A percentile compares a stretch with the other conserved stretches of the same genome.
Evolutionary conservation across 2,888 invertebrate genomes (phyloP).

Genomic region (Oscheius sp.): DNA sequence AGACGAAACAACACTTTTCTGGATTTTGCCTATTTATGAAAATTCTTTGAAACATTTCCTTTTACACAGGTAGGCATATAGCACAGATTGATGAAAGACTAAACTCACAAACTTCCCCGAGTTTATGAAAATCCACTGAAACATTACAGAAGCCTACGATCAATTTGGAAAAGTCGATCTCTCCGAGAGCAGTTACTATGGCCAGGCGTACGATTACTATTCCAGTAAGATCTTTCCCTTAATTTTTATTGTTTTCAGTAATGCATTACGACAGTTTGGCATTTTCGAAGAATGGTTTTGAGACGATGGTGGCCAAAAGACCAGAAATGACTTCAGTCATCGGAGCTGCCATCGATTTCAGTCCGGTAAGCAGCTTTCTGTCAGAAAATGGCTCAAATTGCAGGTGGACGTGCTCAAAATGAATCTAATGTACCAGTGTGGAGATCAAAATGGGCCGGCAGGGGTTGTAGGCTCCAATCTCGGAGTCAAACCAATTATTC

Average conservation of each 20-base stretch:
- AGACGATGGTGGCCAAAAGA: constrained; percentile 67
- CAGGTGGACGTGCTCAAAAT: constrained; percentile 71
- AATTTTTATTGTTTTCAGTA: too few species aligned
- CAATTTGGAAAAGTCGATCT: constrained; percentile 73
- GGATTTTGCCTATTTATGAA: too few species aligned
- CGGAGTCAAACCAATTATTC: constrained; percentile 21
- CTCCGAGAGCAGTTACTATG: constrained; percentile 71
- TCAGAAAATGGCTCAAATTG: background rate
- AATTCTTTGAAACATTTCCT: too few species aligned
- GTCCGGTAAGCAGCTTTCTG: constrained; percentile 49
- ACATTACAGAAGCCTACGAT: constrained; percentile 71
- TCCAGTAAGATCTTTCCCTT: constrained; percentile 15
- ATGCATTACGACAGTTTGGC: constrained; percentile 73
- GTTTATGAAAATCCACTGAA: background rate
- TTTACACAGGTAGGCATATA: too few species aligned
- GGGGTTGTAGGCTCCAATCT: constrained; percentile 30
- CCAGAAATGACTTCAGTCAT: constrained; percentile 71
- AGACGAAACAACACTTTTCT: too few species aligned
- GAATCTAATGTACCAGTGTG: constrained; percentile 71
- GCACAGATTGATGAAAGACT: background rate
- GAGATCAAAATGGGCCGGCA: constrained; percentile 38
- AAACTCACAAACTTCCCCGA: background rate
- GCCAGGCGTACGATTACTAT: constrained; percentile 66
- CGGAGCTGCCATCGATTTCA: constrained; percentile 71
- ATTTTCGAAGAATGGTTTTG: constrained; percentile 69